phyloP scores from a whole-genome alignment of 2,888 invertebrate genomes.

The Limnephilus marmoratus region DNA sequence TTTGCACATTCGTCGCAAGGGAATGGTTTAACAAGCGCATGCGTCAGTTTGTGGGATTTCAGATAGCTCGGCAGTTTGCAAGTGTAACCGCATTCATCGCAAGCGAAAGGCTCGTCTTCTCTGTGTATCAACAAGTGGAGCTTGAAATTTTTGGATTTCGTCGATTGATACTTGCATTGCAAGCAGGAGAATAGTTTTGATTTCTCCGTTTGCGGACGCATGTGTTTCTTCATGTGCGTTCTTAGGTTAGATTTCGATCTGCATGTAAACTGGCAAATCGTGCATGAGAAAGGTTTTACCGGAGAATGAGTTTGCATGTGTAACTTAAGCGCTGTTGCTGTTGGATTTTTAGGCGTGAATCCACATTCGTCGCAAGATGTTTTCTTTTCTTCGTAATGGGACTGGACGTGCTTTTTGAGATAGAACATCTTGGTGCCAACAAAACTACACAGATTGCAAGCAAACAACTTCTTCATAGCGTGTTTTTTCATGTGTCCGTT shows the following conservation, averaged over 20 bases:
- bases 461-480: slow-evolving; percentile 51
- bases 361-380: slow-evolving; percentile 51
- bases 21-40: slow-evolving; percentile 51
- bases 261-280: slow-evolving; percentile 47
- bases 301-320: slow-evolving; percentile 55
- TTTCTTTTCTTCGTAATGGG: slow-evolving; percentile 55
- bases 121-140: slow-evolving; percentile 76
- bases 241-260: slow-evolving; percentile 53
- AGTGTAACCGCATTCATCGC: slow-evolving; percentile 71
- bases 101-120: slow-evolving; percentile 74
- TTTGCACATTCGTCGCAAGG: slow-evolving; percentile 52
- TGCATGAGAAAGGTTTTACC: slow-evolving; percentile 48
- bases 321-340: slow-evolving; percentile 48
- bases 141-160: slow-evolving; percentile 73
- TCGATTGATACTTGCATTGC: slow-evolving; percentile 74
- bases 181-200: slow-evolving; percentile 46
- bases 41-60: slow-evolving; percentile 54
- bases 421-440: slow-evolving; percentile 54
- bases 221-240: slow-evolving; percentile 55
- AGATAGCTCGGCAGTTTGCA: slow-evolving; percentile 54
- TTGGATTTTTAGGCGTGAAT: slow-evolving; percentile 52
- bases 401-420: slow-evolving; percentile 50
- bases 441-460: slow-evolving; percentile 49
- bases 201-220: slow-evolving; percentile 35
- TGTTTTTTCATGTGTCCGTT: slow-evolving; percentile 59